These are phyloP conservation scores for Thamnophis elegans DNA, from an alignment of 2,797 vertebrate species.

Conservation along the genomic window DNA sequence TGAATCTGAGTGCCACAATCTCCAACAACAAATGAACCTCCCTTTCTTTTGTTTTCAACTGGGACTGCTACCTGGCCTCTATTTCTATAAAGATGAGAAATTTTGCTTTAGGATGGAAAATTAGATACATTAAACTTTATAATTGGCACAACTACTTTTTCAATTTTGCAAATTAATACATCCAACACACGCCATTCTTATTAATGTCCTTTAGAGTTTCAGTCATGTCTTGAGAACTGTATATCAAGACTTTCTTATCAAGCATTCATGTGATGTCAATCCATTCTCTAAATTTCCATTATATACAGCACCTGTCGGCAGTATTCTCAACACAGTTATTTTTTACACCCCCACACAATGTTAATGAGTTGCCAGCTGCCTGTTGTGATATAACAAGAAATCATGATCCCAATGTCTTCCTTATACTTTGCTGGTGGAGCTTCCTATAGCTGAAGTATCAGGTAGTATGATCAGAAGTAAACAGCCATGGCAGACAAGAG, in stretches of 20 bases:
- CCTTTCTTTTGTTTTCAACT: background rate
- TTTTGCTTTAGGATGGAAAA: background rate
- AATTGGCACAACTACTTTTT: background rate
- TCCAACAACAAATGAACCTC: background rate
- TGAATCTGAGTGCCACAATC: background rate
- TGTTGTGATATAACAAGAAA: conserved; percentile 66
- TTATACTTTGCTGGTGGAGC: conserved; percentile 55
- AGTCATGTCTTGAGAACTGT: background rate
- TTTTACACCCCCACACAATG: conserved; percentile 62
- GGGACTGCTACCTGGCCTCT: background rate
- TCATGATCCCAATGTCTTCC: conserved; percentile 60
- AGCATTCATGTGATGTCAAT: conserved; percentile 49
- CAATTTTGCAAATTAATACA: background rate
- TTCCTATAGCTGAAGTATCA: conserved; percentile 69
- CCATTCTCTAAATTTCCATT: conserved; percentile 52
- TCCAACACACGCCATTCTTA: background rate
- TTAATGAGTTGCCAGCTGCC: conserved; percentile 72
- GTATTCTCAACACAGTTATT: conserved; percentile 66
- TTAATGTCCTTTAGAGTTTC: conserved; percentile 25
- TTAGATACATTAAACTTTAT: background rate
- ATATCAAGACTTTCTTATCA: conserved; percentile 42
- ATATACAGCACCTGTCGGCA: conserved; percentile 58
- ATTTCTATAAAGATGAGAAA: background rate
- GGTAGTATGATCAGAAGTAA: conserved; percentile 69
- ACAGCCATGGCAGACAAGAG: conserved; percentile 68